Evolutionary conservation across 2,888 invertebrate species (phyloP).

Genomic region (Amphiduros pacificus): DNA sequence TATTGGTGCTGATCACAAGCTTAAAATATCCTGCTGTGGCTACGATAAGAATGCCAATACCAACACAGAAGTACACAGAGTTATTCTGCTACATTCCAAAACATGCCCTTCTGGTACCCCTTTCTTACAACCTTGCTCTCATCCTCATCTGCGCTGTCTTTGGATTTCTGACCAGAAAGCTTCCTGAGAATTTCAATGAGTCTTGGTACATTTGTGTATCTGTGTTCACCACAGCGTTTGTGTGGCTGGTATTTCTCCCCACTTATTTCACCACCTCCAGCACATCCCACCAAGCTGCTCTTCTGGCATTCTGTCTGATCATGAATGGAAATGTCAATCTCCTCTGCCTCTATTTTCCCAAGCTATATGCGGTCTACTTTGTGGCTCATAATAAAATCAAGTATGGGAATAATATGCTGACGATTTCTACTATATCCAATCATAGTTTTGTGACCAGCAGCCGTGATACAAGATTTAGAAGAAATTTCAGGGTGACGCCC

Average conservation of each 20-base stretch:
- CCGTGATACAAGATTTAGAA: too few species aligned
- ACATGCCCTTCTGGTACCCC: slow-evolving; percentile 35
- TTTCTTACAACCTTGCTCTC: slow-evolving; percentile 29
- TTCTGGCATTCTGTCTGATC: slow-evolving; percentile 2
- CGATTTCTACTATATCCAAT: too few species aligned
- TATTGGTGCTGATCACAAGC: too few species aligned
- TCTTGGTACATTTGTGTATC: slow-evolving; percentile 29
- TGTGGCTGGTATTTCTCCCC: slow-evolving; percentile 27
- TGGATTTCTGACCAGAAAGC: slow-evolving; percentile 23
- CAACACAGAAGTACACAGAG: slow-evolving; percentile 37
- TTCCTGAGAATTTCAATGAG: slow-evolving; percentile 30
- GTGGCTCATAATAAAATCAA: background rate
- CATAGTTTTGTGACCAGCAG: too few species aligned
- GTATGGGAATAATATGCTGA: too few species aligned
- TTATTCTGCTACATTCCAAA: slow-evolving; percentile 37
- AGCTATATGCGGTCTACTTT: slow-evolving; percentile 8
- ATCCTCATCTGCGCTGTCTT: slow-evolving; percentile 21
- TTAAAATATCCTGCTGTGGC: too few species aligned
- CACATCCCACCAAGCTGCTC: slow-evolving; percentile 10
- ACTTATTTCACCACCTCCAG: slow-evolving; percentile 23
- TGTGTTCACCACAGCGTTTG: slow-evolving; percentile 23
- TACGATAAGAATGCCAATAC: slow-evolving; percentile 16
- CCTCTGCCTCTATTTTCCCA: slow-evolving; percentile 2
- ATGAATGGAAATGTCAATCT: slow-evolving; percentile 3
- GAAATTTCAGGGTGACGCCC: too few species aligned